phyloP scores from a whole-genome alignment of 2,888 invertebrate genomes.

The Diarsia dahlii region DNA sequence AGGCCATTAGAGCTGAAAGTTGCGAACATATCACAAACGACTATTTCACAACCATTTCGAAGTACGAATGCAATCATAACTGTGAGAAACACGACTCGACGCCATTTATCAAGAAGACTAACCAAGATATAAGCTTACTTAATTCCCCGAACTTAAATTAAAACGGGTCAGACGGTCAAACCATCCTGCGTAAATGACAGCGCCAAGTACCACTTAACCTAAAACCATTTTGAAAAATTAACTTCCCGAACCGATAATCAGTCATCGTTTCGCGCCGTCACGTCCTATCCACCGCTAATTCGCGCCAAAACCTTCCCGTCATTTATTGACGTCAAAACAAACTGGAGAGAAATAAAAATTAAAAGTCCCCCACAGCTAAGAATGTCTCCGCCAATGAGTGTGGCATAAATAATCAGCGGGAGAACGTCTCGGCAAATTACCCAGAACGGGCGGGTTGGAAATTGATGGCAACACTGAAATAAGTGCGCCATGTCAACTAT shows the following conservation, averaged over 20 bases:
- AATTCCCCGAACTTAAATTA: not conserved
- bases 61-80: not conserved
- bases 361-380: conserved; percentile 73
- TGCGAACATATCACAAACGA: not conserved
- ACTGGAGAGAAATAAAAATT: conserved; percentile 73
- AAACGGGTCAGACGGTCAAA: conserved; percentile 4
- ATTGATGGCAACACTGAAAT: conserved; percentile 81
- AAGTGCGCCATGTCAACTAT: conserved; percentile 81
- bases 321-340: conserved; percentile 78
- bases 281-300: conserved; percentile 66
- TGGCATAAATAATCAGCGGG: conserved; percentile 85
- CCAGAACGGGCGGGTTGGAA: conserved; percentile 82
- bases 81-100: not conserved
- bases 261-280: conserved; percentile 51
- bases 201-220: conserved; percentile 22
- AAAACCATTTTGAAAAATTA: conserved; percentile 41
- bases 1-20: not conserved
- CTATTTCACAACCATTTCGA: not conserved
- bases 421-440: conserved; percentile 87
- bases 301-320: conserved; percentile 69
- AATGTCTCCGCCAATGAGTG: conserved; percentile 81
- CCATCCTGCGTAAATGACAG: conserved; percentile 5
- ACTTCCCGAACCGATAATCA: conserved; percentile 54
- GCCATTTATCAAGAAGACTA: not conserved
- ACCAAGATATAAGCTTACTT: not conserved